These are phyloP conservation scores for Cybosia mesomella DNA, from an alignment of 2,888 invertebrate genomes.

Conservation along the genomic window DNA sequence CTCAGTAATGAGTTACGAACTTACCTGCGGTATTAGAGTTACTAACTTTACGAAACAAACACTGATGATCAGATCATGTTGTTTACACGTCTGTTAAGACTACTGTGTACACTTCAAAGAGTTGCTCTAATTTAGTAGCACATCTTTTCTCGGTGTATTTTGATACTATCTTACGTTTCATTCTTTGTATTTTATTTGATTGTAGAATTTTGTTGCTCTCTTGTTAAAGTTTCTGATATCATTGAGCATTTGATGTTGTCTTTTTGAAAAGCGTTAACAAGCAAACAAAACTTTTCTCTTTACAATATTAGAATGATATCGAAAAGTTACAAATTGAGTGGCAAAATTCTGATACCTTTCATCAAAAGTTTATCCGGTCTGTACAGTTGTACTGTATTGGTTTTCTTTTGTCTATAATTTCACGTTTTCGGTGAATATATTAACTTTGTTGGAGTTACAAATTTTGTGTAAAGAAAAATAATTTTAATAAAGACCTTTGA, in stretches of 20 bases:
- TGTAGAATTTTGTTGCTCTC: conserved; percentile 1
- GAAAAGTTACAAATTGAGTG: conserved; percentile 17
- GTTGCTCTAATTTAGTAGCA: conserved; percentile 9
- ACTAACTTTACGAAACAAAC: conserved; percentile 32
- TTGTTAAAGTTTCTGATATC: conserved; percentile 13
- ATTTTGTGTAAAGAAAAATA: background rate
- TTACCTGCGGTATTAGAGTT: conserved; percentile 41
- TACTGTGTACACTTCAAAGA: conserved; percentile 19
- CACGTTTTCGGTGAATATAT: background rate
- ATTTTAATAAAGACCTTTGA: background rate
- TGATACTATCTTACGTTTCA: conserved; percentile 1
- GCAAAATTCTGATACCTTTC: conserved; percentile 14
- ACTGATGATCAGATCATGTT: conserved; percentile 37
- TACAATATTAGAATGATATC: conserved; percentile 14
- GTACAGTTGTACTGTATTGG: background rate
- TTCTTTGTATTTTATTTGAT: conserved; percentile 11
- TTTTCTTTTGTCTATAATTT: conserved; percentile 5
- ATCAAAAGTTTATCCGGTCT: conserved; percentile 7
- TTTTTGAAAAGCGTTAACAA: conserved; percentile 15
- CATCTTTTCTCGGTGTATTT: background rate
- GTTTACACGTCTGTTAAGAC: conserved; percentile 33
- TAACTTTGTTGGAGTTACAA: background rate
- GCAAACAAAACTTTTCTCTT: conserved; percentile 18
- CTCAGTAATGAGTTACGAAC: conserved; percentile 57
- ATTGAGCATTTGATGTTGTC: conserved; percentile 10